Evolutionary conservation across 2,888 invertebrate genomes (phyloP), one percentile per base, ranked within the genome.

Genomic region (Laspeyria flexula): DNA sequence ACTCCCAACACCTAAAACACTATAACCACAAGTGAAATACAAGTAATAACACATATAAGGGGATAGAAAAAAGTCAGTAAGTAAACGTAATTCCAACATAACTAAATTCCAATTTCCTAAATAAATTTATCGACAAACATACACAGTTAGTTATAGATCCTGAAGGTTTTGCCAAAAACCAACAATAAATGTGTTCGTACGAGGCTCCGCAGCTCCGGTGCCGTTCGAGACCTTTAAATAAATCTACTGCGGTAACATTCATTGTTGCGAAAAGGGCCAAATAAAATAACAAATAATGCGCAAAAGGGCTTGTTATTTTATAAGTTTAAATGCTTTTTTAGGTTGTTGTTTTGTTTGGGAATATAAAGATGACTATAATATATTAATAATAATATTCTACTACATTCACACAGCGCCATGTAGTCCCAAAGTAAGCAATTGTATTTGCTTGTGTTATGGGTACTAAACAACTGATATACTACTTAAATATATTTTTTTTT

Each of bases 171-270:
- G 7, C 30, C 51, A 38, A 15, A 46, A 55, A 52, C 55, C 65
- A 43, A 53, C 49, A 55, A 64, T 29, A 49, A 47, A 60, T 43
- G 47, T 29, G 27, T 41, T 7, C 27, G 27, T 25, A 47, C 15
- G 39, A 29, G 33, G 27, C 16, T 33, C 37, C 29, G 25, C 10
- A 51, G n/a, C n/a, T n/a, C n/a, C n/a, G n/a, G n/a, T n/a, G n/a
- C 43, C 52, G 60, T 50, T 42, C 41, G 39, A 41, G 23, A 27
- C 52, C 57, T 25, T 53, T 43, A 53, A 41, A 65, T 65, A 65
- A 65, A 65, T 65, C 60, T 60, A 33, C 40, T 41, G 48, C 33
- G 67, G 64, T 54, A 47, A 43, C 64, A 67, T 66, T 51, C 45
- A 55, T 60, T 62, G 50, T 38, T 7, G 23, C 7, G 11, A 27